Evolutionary conservation across 2,113 vertebrate genomes (phyloP).

Genomic region (Muntiacus muntjak): DNA sequence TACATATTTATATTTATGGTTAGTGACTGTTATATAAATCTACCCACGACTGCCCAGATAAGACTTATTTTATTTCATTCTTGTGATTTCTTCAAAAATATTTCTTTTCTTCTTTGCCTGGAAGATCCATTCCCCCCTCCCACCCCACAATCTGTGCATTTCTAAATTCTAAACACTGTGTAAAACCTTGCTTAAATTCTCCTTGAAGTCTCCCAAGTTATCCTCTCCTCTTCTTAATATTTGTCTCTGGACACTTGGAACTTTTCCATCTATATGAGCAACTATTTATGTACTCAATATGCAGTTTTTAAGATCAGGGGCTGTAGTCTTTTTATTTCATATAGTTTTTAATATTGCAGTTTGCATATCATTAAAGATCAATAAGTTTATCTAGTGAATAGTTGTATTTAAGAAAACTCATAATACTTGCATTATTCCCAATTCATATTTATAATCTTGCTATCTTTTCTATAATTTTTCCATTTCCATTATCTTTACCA

Average conservation of each 20-base stretch:
- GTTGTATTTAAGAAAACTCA: neutral
- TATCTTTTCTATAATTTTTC: neutral
- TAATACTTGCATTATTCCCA: neutral
- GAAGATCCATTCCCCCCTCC: neutral
- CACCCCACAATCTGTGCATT: slow-evolving; percentile 15
- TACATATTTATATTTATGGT: slow-evolving; percentile 8
- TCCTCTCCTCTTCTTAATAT: neutral
- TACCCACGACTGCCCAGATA: neutral
- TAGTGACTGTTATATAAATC: slow-evolving; percentile 11
- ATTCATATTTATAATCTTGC: neutral
- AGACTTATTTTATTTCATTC: slow-evolving; percentile 22
- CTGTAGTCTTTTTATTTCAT: neutral
- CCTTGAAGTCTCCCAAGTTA: neutral
- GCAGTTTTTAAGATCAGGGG: neutral
- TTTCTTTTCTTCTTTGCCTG: neutral
- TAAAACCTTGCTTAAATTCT: slow-evolving; percentile 24
- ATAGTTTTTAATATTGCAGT: neutral
- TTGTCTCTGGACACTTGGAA: neutral
- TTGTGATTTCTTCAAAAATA: slow-evolving; percentile 40
- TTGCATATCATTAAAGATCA: neutral
- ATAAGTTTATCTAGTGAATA: neutral
- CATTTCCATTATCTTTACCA: neutral
- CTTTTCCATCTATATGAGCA: neutral
- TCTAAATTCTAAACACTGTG: slow-evolving; percentile 20
- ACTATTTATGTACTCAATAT: neutral